phyloP scores from a whole-genome alignment of 2,797 vertebrate species.

The Thaleichthys pacificus region DNA sequence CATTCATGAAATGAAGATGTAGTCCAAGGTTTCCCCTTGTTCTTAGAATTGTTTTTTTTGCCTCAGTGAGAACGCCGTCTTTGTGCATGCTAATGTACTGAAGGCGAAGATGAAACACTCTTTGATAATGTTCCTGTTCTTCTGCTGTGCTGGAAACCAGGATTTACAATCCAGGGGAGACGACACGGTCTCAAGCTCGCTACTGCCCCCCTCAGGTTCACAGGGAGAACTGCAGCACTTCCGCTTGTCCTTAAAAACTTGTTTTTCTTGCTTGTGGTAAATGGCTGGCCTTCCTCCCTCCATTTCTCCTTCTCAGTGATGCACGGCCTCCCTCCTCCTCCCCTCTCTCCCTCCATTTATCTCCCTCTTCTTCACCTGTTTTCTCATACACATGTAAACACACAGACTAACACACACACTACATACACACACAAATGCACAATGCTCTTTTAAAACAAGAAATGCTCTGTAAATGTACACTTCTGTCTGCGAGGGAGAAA shows the following conservation, averaged over 20 bases:
- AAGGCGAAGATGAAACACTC: not conserved
- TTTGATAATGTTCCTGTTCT: not conserved
- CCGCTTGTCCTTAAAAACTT: slow-evolving; percentile 59
- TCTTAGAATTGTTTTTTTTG: not conserved
- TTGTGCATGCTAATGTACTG: not conserved
- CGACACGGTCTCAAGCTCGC: slow-evolving; percentile 47
- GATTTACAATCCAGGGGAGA: not conserved
- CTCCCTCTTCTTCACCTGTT: no score
- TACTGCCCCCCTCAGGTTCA: slow-evolving; percentile 60
- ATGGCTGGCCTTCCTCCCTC: slow-evolving; percentile 37
- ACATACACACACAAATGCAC: slow-evolving; percentile 33
- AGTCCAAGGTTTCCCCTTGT: not conserved
- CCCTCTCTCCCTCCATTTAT: no score
- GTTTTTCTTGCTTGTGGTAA: slow-evolving; percentile 36
- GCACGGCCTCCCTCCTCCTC: not conserved
- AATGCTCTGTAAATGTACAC: no score
- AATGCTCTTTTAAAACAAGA: not conserved
- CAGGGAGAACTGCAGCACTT: slow-evolving; percentile 56
- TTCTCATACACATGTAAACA: not conserved
- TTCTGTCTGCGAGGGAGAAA: no score
- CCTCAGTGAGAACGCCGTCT: no score
- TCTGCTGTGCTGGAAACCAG: not conserved
- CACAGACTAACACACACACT: slow-evolving; percentile 13
- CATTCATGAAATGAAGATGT: no score
- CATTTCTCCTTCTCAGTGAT: slow-evolving; percentile 11